These are phyloP conservation scores for Clistopyga incitator DNA, from an alignment of 2,888 invertebrate genomes.

Conservation along the genomic window DNA sequence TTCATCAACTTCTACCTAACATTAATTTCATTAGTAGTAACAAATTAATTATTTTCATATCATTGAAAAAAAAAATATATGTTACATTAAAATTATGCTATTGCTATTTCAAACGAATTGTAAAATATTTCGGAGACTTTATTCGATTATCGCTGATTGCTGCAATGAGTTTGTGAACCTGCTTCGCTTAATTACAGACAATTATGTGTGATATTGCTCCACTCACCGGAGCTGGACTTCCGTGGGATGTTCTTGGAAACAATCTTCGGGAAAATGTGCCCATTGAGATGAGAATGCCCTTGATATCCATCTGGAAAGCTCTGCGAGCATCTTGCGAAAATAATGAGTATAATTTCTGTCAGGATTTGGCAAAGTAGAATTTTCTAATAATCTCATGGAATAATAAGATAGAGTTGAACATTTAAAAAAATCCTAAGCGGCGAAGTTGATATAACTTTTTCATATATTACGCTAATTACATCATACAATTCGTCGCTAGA, in stretches of 20 bases:
- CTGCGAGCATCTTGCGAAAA: conserved; percentile 57
- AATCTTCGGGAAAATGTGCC: conserved; percentile 74
- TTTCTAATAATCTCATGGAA: neutral
- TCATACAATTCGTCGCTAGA: neutral
- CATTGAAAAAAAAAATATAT: no score
- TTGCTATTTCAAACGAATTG: neutral
- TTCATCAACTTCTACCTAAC: no score
- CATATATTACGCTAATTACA: neutral
- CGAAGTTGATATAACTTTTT: no score
- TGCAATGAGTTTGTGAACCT: conserved; percentile 16
- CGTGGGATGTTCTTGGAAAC: conserved; percentile 74
- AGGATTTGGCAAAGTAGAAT: neutral
- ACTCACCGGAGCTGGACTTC: conserved; percentile 69
- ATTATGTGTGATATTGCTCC: conserved; percentile 66
- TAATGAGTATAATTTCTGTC: conserved; percentile 62
- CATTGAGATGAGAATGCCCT: conserved; percentile 76
- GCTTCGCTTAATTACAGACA: conserved; percentile 39
- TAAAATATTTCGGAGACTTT: neutral
- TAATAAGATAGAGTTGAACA: neutral
- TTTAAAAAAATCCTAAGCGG: no score
- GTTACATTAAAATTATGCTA: no score
- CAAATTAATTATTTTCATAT: no score
- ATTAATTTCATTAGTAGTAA: no score
- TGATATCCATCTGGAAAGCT: conserved; percentile 66
- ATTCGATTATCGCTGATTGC: neutral